Evolutionary conservation across 2,888 invertebrate genomes (phyloP), one percentile per base, ranked within the genome.

Genomic region (Dryococelus australis): DNA sequence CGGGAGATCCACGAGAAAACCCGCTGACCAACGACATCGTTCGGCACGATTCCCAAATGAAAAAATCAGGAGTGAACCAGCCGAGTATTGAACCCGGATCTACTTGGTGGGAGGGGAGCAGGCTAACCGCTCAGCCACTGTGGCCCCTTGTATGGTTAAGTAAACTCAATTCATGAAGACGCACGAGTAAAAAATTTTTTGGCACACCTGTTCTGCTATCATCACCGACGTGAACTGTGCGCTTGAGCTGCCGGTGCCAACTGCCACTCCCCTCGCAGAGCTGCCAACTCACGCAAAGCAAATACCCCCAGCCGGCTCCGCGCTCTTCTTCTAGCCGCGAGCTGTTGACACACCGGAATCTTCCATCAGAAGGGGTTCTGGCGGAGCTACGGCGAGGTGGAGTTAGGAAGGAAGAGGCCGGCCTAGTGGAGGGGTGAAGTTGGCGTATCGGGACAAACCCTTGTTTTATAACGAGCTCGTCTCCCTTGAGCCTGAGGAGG

Each of bases 321-420:
- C 65, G 10, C 65, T 65, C 65, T n/a, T 65, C 65, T 65, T n/a
- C 65, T 65, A n/a, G 86, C 86, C 86, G 47, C 81, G 43, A 81
- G 86, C 86, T 86, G 86, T 86, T 86, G 86, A 86, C 86, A 86
- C 47, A 86, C 81, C 81, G n/a, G 86, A 86, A 86, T 86, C 80
- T 81, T 80, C 86, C 86, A 86, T 86, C 86, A 86, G 65, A 65
- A 65, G 65, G 65, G 81, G 43, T 53, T 26, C 43, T 13, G 79
- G 24, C 2, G 26, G 16, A 51, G 24, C 53, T 53, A 65, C 65
- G 65, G 65, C 65, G 65, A n/a, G 65, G 65, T 20, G n/a, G 65
- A 65, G 65, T 24, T 65, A n/a, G 65, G 6, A n/a, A 20, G 51
- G 51, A 20, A 8, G 65, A 24, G 65, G 65, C 24, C 24, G 65